Evolutionary conservation across 1,140 invertebrate genomes (phyloP), one percentile per base, ranked within the genome.

Genomic region (Brachionus plicatilis): DNA sequence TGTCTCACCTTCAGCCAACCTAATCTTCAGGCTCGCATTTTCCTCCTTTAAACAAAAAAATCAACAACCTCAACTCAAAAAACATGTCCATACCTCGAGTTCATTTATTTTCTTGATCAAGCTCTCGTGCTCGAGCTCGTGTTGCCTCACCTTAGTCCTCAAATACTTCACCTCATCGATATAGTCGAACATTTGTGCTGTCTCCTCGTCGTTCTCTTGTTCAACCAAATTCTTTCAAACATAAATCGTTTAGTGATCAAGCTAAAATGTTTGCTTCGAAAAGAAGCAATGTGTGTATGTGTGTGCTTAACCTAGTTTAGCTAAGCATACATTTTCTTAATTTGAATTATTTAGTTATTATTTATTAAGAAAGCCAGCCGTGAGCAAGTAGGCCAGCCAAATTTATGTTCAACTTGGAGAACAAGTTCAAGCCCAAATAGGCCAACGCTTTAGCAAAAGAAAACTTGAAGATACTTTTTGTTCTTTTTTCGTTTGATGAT

Each of bases 291-390:
- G 17, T 17, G 33, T 37, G 33, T 37, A 0, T 37, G 33, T 37
- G 43, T 47, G 68, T 72, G 20, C 37, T 72, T 72, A 72, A 72
- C 68, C 68, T 72, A 72, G 68, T 72, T 72, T 72, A 8, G 17
- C 6, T 37, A 12, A 33, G 33, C 33, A 37, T 29, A 33, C 27
- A 70, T n/a, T 17, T 14, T 70, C 14, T 53, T 53, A 17, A 17
- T 53, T 14, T 17, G 1, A 53, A 53, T 6, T 53, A 60, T 60
- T 60, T 60, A 20, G 53, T 20, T n/a, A n/a, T n/a, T n/a, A n/a
- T n/a, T 60, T 60, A 11, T 60, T 60, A 60, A 60, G 53, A 60
- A 60, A 60, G 53, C 20, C n/a, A 20, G 53, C 27, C 24, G 17
- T 60, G 20, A 60, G 17, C 27, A 20, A 60, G 4, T 60, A 60